phyloP scores from a whole-genome alignment of 2,888 invertebrate genomes.

The Acanthosepion esculentum region DNA sequence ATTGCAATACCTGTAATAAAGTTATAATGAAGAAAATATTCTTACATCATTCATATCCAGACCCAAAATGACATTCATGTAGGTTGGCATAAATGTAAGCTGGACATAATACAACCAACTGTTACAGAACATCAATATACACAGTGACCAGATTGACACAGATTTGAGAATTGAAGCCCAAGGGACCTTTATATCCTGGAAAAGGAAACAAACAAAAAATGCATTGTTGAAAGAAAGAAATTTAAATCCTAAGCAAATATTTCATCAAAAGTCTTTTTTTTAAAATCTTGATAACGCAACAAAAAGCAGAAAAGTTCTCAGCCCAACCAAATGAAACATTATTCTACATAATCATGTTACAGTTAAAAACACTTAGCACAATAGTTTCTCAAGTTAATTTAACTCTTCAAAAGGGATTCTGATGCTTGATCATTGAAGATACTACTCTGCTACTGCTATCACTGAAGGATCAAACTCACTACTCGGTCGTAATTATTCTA shows the following conservation, averaged over 20 bases:
- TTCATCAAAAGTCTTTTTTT: too few relatives aligned
- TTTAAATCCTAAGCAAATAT: background rate
- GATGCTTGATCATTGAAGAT: too few relatives aligned
- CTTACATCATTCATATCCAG: constrained; percentile 13
- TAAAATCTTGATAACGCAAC: too few relatives aligned
- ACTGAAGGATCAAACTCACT: too few relatives aligned
- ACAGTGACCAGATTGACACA: background rate
- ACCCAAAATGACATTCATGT: constrained; percentile 38
- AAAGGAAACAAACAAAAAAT: background rate
- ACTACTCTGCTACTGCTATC: too few relatives aligned
- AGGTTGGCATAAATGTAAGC: constrained; percentile 4
- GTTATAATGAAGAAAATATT: background rate
- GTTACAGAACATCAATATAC: background rate
- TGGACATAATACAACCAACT: background rate
- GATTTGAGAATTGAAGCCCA: background rate
- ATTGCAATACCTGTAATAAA: background rate
- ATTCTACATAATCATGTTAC: too few relatives aligned
- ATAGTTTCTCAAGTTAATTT: too few relatives aligned
- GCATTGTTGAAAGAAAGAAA: background rate
- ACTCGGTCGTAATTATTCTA: too few relatives aligned
- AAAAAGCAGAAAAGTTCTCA: too few relatives aligned
- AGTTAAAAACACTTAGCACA: too few relatives aligned
- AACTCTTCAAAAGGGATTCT: too few relatives aligned
- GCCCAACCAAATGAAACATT: too few relatives aligned
- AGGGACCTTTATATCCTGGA: background rate